A percentile compares a stretch with the other conserved stretches of the same genome.
These are phyloP conservation scores for Alsophila aescularia DNA, from an alignment of 2,888 invertebrate species.

Conservation along the genomic window DNA sequence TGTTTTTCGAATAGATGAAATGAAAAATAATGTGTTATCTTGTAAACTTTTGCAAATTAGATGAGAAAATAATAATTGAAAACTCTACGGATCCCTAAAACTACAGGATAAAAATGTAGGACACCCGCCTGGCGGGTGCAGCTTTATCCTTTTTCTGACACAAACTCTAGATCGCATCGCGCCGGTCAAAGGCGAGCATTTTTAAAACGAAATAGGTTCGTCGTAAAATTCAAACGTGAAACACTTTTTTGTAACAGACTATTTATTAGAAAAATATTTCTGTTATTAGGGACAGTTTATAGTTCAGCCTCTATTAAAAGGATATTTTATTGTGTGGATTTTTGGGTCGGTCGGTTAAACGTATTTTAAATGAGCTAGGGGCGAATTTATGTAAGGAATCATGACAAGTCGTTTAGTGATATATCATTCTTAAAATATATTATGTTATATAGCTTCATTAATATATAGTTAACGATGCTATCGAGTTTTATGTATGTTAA, in stretches of 20 bases:
- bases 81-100: conserved; percentile 19
- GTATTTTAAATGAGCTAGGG: conserved; percentile 56
- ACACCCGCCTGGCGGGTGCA: conserved; percentile 73
- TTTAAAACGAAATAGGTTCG: conserved; percentile 66
- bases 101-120: conserved; percentile 56
- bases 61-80: background rate
- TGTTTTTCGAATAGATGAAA: too few relatives aligned
- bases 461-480: conserved; percentile 30
- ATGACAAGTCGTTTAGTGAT: conserved; percentile 40
- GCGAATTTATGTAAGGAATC: conserved; percentile 56
- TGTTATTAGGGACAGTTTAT: conserved; percentile 80
- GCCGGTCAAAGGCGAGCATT: conserved; percentile 62
- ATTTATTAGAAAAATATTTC: conserved; percentile 76
- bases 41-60: too few relatives aligned
- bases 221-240: conserved; percentile 73
- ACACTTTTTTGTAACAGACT: conserved; percentile 68
- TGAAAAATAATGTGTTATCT: too few relatives aligned
- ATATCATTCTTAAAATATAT: conserved; percentile 38
- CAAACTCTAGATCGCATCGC: conserved; percentile 79
- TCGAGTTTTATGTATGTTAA: background rate
- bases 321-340: conserved; percentile 77
- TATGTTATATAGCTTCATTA: conserved; percentile 47
- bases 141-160: conserved; percentile 79
- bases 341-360: conserved; percentile 60
- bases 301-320: conserved; percentile 69